Evolutionary conservation across 2,797 vertebrate species (phyloP), one percentile per base, ranked within the genome.

Genomic region (Melanotaenia maccullochi): DNA sequence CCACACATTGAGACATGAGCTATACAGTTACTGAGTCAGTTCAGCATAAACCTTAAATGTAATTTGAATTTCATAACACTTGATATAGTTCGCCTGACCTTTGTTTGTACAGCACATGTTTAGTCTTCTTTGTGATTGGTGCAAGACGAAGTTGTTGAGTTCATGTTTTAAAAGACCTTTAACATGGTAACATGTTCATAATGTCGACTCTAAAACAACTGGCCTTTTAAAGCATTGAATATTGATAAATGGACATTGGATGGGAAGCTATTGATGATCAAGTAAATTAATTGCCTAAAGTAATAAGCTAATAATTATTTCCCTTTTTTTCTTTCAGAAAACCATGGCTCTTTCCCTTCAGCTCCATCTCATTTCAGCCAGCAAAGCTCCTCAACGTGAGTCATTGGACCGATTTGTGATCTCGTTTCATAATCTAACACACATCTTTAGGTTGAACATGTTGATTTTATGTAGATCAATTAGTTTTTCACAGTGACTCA

Each of bases 301-400:
- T 11, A 38, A 38, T 2, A 38, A 42, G 16, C 16, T 47, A 2
- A 16, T 20, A 0, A 5, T 55, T 55, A 16, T 28, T 57, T 8
- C 38, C 9, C 54, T 49, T 9, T 0, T 59, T 49, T 85, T 30
- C 72, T 68, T 71, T 56, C 51, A 97, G 96, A 95, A 85, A 93
- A 91, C 20, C 81, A 83, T 87, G 93, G 91, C 3, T 60, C 83
- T n/a, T 78, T 94, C 83, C 87, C 90, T 72, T 89, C 92, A 87
- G 83, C 75, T 24, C 83, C 93, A 66, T 77, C 90, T 14, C 80
- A 74, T 59, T 77, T 64, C 85, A 90, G 86, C 83, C 93, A 93
- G 56, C 90, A 92, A 83, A 89, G 84, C 79, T 89, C 88, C 70
- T 90, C 86, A 51, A 93, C 78, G 97, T 98, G 94, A 97, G 97